phyloP scores from a whole-genome alignment of 2,888 invertebrate genomes.

The Drosophila emarginata region DNA sequence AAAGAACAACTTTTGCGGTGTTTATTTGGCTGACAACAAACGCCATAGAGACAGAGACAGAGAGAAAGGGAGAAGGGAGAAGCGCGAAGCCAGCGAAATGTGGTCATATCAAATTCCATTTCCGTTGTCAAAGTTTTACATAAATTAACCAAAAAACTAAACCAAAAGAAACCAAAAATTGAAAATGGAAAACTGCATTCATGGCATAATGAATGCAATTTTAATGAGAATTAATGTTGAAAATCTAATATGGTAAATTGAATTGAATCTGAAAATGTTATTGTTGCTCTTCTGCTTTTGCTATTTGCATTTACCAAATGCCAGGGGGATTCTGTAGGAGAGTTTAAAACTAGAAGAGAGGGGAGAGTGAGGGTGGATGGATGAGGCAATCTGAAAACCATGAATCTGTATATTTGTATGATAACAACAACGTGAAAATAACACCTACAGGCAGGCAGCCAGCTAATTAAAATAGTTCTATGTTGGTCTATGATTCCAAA shows the following conservation, averaged over 20 bases:
- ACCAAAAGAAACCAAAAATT: neutral
- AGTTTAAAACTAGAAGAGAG: neutral
- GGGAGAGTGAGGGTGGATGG: neutral
- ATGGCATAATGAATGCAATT: slow-evolving; percentile 31
- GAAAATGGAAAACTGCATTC: neutral
- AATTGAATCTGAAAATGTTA: slow-evolving; percentile 46
- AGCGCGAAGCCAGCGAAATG: slow-evolving; percentile 3
- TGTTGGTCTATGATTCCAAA: neutral
- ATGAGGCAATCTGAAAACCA: neutral
- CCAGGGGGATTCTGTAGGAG: slow-evolving; percentile 13
- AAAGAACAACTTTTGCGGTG: slow-evolving; percentile 6
- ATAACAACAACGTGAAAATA: slow-evolving; percentile 48
- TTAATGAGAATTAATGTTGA: slow-evolving; percentile 59
- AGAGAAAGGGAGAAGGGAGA: neutral
- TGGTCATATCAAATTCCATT: slow-evolving; percentile 9
- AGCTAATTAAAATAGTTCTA: slow-evolving; percentile 43
- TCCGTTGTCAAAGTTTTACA: slow-evolving; percentile 34
- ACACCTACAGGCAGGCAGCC: slow-evolving; percentile 61
- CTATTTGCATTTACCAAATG: slow-evolving; percentile 13
- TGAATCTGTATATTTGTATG: slow-evolving; percentile 21
- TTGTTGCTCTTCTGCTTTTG: neutral
- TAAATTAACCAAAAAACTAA: slow-evolving; percentile 26
- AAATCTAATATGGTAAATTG: slow-evolving; percentile 49
- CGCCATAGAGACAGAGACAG: neutral
- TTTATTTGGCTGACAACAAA: slow-evolving; percentile 11